phyloP scores from a whole-genome alignment of 2,797 vertebrate species.

The Eurystomus glaucurus region DNA sequence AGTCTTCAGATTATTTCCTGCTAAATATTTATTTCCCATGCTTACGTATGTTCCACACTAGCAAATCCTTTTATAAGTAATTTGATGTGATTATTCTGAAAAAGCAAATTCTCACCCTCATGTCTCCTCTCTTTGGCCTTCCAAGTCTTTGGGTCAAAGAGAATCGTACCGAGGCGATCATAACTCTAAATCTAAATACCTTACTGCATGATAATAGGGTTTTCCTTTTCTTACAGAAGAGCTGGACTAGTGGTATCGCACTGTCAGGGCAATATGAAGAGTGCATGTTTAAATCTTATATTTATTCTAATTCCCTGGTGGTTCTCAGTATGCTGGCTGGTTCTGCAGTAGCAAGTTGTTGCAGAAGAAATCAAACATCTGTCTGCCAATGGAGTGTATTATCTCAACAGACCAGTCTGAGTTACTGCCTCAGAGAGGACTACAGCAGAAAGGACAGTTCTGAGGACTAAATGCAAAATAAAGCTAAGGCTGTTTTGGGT shows the following conservation, averaged over 20 bases:
- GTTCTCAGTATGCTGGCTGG: neutral
- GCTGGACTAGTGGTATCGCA: neutral
- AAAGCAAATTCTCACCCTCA: neutral
- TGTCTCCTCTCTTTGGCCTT: neutral
- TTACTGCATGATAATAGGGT: neutral
- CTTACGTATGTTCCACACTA: neutral
- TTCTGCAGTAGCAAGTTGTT: neutral
- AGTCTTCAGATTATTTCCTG: neutral
- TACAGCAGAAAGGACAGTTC: neutral
- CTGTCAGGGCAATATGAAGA: neutral
- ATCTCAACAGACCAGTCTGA: neutral
- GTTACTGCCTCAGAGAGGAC: neutral
- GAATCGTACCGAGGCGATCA: neutral
- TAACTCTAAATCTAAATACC: neutral
- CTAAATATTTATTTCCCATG: neutral
- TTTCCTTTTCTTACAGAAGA: neutral
- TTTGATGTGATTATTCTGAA: neutral
- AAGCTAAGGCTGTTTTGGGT: neutral
- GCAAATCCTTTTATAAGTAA: neutral
- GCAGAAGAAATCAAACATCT: neutral
- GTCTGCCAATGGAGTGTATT: neutral
- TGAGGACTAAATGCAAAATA: conserved; percentile 1
- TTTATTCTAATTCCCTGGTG: neutral
- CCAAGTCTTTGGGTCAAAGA: neutral
- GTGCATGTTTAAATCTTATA: neutral